These are phyloP conservation scores for Caenorhabditis japonica DNA, from an alignment of 2,888 invertebrate genomes.

Conservation along the genomic window DNA sequence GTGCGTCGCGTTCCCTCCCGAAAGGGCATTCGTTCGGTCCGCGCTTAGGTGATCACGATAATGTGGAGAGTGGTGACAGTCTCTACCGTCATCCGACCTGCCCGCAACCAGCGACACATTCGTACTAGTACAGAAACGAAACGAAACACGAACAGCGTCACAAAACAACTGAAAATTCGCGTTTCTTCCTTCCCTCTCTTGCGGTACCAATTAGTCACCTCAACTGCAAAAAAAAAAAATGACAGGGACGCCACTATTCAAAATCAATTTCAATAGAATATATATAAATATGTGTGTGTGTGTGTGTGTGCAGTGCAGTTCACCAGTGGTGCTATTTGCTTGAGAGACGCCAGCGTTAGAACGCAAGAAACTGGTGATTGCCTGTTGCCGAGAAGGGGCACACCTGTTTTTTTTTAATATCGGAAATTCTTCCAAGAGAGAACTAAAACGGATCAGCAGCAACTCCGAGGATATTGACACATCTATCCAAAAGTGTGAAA, in stretches of 20 bases:
- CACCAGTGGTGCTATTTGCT: slow-evolving; percentile 34
- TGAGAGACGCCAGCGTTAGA: slow-evolving; percentile 16
- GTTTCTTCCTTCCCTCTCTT: slow-evolving; percentile 1
- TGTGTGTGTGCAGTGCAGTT: background rate
- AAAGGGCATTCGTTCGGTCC: slow-evolving; percentile 21
- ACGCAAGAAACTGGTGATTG: no score
- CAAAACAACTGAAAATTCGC: slow-evolving; percentile 26
- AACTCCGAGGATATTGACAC: slow-evolving; percentile 13
- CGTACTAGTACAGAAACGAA: slow-evolving; percentile 32
- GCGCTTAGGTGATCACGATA: slow-evolving; percentile 34
- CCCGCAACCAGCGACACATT: slow-evolving; percentile 8
- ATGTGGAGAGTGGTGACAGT: slow-evolving; percentile 7
- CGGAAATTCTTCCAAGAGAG: slow-evolving; percentile 9
- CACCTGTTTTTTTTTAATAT: slow-evolving; percentile 48
- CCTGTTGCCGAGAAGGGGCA: slow-evolving; percentile 12
- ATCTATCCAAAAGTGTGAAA: background rate
- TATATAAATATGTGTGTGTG: slow-evolving; percentile 17
- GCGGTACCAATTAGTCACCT: slow-evolving; percentile 46
- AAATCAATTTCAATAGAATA: slow-evolving; percentile 40
- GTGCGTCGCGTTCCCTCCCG: slow-evolving; percentile 42
- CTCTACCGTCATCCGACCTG: slow-evolving; percentile 15
- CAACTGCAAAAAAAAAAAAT: no score
- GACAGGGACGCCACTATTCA: no score
- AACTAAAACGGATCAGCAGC: slow-evolving; percentile 22
- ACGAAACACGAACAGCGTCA: background rate